Evolutionary conservation across 2,113 vertebrate species (phyloP).

Genomic region (Lycocorax pyrrhopterus): DNA sequence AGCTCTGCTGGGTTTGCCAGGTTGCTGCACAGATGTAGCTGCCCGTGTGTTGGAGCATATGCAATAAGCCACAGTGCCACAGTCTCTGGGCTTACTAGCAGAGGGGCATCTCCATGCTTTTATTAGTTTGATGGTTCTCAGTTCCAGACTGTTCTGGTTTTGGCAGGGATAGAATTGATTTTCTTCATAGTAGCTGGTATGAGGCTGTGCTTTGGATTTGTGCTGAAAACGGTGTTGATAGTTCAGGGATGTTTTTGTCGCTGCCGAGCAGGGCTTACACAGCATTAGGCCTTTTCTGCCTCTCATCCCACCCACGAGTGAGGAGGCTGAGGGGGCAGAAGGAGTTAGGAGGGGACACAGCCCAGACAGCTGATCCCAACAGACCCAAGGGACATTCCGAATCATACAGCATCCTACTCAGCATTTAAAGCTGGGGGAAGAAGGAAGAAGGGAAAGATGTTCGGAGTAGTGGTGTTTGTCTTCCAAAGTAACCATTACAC

Average conservation of each 20-base stretch:
- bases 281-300: not conserved
- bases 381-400: not conserved
- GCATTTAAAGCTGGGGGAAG: not conserved
- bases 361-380: not conserved
- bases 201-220: not conserved
- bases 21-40: not conserved
- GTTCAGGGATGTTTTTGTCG: not conserved
- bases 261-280: not conserved
- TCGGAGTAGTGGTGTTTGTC: not conserved
- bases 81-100: not conserved
- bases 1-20: not conserved
- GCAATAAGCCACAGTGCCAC: not conserved
- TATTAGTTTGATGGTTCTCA: not conserved
- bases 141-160: not conserved
- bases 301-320: not conserved
- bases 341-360: not conserved
- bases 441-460: not conserved
- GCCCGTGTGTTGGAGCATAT: not conserved
- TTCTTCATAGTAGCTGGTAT: not conserved
- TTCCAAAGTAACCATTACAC: not conserved
- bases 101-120: not conserved
- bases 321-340: not conserved
- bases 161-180: not conserved
- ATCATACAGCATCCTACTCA: not conserved
- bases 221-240: not conserved